phyloP scores from a whole-genome alignment of 2,113 vertebrate genomes.

The Vanacampus margaritifer region DNA sequence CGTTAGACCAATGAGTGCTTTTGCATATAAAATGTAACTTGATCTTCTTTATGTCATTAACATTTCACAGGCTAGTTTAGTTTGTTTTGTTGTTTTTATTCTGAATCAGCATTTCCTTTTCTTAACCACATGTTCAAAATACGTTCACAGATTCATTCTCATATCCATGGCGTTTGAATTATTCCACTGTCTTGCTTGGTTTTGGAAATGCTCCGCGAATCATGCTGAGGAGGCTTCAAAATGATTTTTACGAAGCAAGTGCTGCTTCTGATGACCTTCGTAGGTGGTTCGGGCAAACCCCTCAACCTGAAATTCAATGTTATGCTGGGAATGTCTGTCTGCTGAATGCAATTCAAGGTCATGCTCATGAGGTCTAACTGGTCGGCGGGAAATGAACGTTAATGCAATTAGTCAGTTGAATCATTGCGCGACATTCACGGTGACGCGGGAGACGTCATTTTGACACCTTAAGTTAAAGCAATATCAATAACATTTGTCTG shows the following conservation, averaged over 20 bases:
- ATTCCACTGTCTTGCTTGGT: too few species aligned
- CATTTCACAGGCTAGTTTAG: too few species aligned
- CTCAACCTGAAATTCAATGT: neutral
- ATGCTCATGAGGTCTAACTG: neutral
- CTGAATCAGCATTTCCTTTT: too few species aligned
- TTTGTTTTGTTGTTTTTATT: too few species aligned
- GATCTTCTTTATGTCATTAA: too few species aligned
- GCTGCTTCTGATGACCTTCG: neutral
- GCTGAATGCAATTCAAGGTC: neutral
- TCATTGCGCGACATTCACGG: neutral
- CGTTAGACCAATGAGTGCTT: too few species aligned
- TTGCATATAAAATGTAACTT: too few species aligned
- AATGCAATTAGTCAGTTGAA: neutral
- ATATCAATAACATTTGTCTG: neutral
- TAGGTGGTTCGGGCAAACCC: neutral
- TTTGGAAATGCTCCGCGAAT: too few species aligned
- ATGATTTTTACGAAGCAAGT: neutral
- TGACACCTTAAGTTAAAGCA: conserved; percentile 19
- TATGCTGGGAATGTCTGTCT: neutral
- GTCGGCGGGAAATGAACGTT: neutral
- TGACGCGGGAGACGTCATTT: neutral
- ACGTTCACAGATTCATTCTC: too few species aligned
- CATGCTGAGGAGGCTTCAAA: too few species aligned
- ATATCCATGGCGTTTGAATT: too few species aligned
- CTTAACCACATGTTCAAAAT: too few species aligned